A percentile compares a stretch with the other conserved stretches of the same genome.
Evolutionary conservation across 2,888 invertebrate species (phyloP).

Genomic region (Polymixis lichenea): DNA sequence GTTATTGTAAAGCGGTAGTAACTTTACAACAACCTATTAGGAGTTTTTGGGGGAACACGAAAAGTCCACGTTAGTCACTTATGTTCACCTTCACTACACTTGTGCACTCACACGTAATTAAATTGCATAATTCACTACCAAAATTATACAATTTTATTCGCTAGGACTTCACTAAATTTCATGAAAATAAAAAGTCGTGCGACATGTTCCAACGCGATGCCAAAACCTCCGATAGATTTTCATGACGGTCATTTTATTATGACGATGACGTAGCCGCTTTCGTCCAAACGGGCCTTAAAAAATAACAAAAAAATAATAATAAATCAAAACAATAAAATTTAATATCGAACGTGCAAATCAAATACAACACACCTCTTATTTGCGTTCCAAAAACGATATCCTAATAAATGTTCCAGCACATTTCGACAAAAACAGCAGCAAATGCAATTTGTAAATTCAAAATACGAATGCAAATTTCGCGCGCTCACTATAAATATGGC

Average conservation of each 20-base stretch:
- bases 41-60: too few relatives aligned
- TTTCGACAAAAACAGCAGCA: constrained; percentile 18
- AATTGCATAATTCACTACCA: too few relatives aligned
- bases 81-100: too few relatives aligned
- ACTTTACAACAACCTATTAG: too few relatives aligned
- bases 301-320: not conserved
- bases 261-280: not conserved
- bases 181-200: too few relatives aligned
- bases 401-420: not conserved
- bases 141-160: too few relatives aligned
- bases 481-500: constrained; percentile 72
- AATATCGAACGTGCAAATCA: constrained; percentile 9
- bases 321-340: constrained; percentile 16
- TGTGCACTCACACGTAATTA: too few relatives aligned
- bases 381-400: constrained; percentile 5
- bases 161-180: too few relatives aligned
- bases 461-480: constrained; percentile 72
- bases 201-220: too few relatives aligned
- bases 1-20: too few relatives aligned
- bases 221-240: not conserved
- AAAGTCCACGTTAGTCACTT: too few relatives aligned
- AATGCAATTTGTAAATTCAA: constrained; percentile 60
- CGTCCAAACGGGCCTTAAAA: not conserved
- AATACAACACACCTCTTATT: not conserved
- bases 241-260: too few relatives aligned